phyloP scores from a whole-genome alignment of 1,140 invertebrate species.

The Maconellicoccus hirsutus region DNA sequence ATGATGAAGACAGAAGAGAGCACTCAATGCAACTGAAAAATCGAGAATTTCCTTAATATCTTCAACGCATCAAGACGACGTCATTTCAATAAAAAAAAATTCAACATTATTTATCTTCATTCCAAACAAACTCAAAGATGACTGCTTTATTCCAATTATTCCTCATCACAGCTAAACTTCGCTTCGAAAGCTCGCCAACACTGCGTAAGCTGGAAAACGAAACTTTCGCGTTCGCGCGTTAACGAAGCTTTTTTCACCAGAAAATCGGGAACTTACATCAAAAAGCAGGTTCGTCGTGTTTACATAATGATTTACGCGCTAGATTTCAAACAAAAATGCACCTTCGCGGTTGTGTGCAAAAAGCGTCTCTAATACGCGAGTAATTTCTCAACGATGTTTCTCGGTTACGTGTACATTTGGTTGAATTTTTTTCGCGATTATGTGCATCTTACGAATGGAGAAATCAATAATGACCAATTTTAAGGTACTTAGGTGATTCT shows the following conservation, averaged over 20 bases:
- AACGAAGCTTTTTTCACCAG: not conserved
- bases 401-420: not conserved
- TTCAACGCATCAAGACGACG: too few relatives aligned
- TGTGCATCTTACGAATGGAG: not conserved
- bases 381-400: not conserved
- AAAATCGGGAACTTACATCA: not conserved
- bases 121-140: too few relatives aligned
- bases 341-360: not conserved
- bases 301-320: constrained; percentile 8
- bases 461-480: constrained; percentile 2
- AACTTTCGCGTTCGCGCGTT: not conserved
- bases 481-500: too few relatives aligned
- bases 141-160: too few relatives aligned
- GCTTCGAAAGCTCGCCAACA: not conserved
- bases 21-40: too few relatives aligned
- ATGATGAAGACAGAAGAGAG: too few relatives aligned
- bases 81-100: too few relatives aligned
- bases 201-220: not conserved
- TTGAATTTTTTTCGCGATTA: not conserved
- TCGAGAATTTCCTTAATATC: too few relatives aligned
- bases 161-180: too few relatives aligned
- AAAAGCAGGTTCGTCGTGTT: not conserved
- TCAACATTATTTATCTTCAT: too few relatives aligned
- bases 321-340: not conserved
- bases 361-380: not conserved